Evolutionary conservation across 2,113 vertebrate genomes (phyloP).

Genomic region (Planiliza haematocheilus): DNA sequence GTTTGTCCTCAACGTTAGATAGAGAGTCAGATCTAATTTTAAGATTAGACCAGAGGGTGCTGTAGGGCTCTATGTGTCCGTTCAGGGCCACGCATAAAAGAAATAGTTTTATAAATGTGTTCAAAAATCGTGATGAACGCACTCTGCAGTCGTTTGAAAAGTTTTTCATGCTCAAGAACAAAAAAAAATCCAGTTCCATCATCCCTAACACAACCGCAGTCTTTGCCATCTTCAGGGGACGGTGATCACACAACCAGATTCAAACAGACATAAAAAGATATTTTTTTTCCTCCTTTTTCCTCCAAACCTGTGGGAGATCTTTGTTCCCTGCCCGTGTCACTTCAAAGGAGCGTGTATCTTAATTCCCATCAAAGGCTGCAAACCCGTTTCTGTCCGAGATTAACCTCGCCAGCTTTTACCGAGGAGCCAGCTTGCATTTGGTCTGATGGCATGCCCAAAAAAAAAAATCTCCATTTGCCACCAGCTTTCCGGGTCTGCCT

Average conservation of each 20-base stretch:
- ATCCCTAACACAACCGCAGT: slow-evolving; percentile 20
- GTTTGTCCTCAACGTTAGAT: background rate
- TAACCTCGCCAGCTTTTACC: slow-evolving; percentile 25
- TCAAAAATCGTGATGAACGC: background rate
- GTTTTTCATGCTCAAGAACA: background rate
- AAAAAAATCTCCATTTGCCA: slow-evolving; percentile 19
- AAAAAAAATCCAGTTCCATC: slow-evolving; percentile 12
- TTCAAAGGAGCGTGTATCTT: slow-evolving; percentile 54
- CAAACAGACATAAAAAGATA: background rate
- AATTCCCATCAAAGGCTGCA: slow-evolving; percentile 64
- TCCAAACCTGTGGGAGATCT: slow-evolving; percentile 13
- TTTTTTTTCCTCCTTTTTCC: slow-evolving; percentile 19
- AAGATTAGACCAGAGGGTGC: background rate
- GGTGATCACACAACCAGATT: slow-evolving; percentile 7
- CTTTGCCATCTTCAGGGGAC: slow-evolving; percentile 13
- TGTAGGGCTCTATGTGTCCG: background rate
- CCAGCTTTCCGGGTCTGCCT: slow-evolving; percentile 40
- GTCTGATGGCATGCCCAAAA: background rate
- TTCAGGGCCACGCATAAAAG: background rate
- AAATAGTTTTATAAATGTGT: background rate
- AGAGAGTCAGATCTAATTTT: background rate
- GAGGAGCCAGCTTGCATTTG: background rate
- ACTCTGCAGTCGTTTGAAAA: background rate
- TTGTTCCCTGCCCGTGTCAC: slow-evolving; percentile 21
- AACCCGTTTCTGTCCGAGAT: slow-evolving; percentile 52